Evolutionary conservation across 2,113 vertebrate genomes (phyloP).

Genomic region (Caracal caracal): DNA sequence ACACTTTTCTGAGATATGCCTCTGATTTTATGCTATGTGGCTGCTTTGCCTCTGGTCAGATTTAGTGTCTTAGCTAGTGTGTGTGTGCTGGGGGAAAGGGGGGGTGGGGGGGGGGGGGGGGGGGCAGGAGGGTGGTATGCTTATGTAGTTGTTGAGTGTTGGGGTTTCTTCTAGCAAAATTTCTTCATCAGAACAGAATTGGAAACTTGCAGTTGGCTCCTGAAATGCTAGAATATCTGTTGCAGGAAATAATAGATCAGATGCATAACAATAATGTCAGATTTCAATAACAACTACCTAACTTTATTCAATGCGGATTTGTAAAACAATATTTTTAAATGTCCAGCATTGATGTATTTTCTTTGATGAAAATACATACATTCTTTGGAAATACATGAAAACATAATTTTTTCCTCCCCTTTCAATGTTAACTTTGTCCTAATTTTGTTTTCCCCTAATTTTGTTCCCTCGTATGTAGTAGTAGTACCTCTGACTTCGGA

Average conservation of each 20-base stretch:
- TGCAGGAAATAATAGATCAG: not conserved
- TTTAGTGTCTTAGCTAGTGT: not conserved
- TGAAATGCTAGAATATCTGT: not conserved
- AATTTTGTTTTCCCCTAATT: slow-evolving; percentile 21
- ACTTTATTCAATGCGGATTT: not conserved
- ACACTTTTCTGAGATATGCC: not conserved
- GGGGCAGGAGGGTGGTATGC: too few species aligned
- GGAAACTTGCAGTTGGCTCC: not conserved
- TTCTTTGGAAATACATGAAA: slow-evolving; percentile 31
- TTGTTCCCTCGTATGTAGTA: slow-evolving; percentile 65
- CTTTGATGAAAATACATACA: not conserved
- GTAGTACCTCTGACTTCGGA: slow-evolving; percentile 70
- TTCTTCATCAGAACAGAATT: not conserved
- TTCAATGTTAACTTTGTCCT: slow-evolving; percentile 49
- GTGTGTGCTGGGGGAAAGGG: too few species aligned
- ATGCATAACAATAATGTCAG: not conserved
- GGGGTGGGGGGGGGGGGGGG: too few species aligned
- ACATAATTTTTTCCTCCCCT: not conserved
- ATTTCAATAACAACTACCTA: not conserved
- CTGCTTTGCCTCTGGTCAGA: not conserved
- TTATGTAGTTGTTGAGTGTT: not conserved
- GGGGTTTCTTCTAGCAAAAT: not conserved
- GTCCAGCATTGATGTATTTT: not conserved
- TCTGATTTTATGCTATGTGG: not conserved
- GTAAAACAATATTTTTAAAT: slow-evolving; percentile 29